phyloP scores from a whole-genome alignment of 1,140 invertebrate species.

The Tetramorium simillimum region DNA sequence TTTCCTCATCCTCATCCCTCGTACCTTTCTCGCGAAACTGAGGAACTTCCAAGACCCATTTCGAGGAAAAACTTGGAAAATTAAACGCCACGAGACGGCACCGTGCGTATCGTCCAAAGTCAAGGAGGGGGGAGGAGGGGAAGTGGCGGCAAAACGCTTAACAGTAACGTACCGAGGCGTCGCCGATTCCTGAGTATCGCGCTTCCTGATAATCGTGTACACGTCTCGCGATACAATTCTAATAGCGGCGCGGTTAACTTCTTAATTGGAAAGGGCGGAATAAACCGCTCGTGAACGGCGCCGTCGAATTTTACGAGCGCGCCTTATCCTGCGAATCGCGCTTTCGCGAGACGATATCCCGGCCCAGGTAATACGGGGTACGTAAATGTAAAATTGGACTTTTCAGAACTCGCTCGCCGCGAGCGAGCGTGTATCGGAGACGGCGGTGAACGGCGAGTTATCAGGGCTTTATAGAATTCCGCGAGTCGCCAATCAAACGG shows the following conservation, averaged over 20 bases:
- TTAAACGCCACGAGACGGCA: constrained; percentile 73
- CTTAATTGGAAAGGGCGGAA: constrained; percentile 65
- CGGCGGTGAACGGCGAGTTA: neutral
- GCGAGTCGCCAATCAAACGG: constrained; percentile 12
- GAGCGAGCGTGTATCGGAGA: neutral
- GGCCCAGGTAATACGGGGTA: neutral
- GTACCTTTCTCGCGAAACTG: constrained; percentile 50
- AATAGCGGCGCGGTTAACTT: constrained; percentile 54
- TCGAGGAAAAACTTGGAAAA: constrained; percentile 78
- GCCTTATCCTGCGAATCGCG: neutral
- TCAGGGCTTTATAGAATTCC: neutral
- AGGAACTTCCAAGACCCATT: constrained; percentile 66
- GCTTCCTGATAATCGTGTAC: constrained; percentile 33
- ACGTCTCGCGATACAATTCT: constrained; percentile 43
- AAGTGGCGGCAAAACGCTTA: constrained; percentile 35
- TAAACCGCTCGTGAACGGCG: constrained; percentile 67
- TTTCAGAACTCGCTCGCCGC: neutral
- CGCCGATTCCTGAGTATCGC: constrained; percentile 36
- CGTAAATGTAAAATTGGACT: neutral
- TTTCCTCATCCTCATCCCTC: neutral
- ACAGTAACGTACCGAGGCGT: constrained; percentile 38
- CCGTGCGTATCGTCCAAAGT: constrained; percentile 20
- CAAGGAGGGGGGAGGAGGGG: neutral
- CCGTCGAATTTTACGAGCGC: constrained; percentile 40
- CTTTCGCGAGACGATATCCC: neutral